Evolutionary conservation across 2,113 vertebrate genomes (phyloP).

Genomic region (Pluvianellus socialis): DNA sequence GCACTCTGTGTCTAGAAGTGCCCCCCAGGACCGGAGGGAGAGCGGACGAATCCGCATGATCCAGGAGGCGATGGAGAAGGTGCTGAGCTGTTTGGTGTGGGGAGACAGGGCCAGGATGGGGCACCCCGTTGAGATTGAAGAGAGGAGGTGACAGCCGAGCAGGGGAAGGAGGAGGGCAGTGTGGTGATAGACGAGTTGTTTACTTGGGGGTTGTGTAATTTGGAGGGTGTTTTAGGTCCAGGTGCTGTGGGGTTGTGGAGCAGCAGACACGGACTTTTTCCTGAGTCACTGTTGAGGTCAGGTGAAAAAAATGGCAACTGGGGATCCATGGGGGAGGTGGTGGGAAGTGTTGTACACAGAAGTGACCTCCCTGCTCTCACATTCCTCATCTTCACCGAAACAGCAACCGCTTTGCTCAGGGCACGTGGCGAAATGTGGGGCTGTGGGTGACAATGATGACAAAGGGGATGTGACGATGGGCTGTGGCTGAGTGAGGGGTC

Average conservation of each 20-base stretch:
- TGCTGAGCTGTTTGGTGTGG: slow-evolving; percentile 3
- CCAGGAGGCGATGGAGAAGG: slow-evolving; percentile 73
- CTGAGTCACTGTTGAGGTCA: not conserved
- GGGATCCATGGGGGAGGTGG: not conserved
- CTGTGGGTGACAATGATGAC: not conserved
- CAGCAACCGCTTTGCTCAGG: not conserved
- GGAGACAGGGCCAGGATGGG: not conserved
- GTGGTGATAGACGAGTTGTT: not conserved
- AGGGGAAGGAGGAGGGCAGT: not conserved
- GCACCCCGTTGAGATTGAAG: not conserved
- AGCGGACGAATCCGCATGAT: slow-evolving; percentile 57
- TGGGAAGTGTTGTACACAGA: not conserved
- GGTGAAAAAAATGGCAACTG: not conserved
- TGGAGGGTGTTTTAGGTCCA: not conserved
- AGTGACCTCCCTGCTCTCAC: not conserved
- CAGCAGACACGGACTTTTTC: not conserved
- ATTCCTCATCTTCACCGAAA: not conserved
- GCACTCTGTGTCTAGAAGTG: slow-evolving; percentile 6
- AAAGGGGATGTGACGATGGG: not conserved
- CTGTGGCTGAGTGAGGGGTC: not conserved
- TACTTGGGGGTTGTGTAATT: not conserved
- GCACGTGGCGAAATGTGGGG: not conserved
- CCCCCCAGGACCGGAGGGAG: not conserved
- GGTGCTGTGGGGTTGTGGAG: not conserved
- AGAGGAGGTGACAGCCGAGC: not conserved